These are phyloP conservation scores for Apamea sordens DNA, from an alignment of 2,888 invertebrate species.

Conservation along the genomic window DNA sequence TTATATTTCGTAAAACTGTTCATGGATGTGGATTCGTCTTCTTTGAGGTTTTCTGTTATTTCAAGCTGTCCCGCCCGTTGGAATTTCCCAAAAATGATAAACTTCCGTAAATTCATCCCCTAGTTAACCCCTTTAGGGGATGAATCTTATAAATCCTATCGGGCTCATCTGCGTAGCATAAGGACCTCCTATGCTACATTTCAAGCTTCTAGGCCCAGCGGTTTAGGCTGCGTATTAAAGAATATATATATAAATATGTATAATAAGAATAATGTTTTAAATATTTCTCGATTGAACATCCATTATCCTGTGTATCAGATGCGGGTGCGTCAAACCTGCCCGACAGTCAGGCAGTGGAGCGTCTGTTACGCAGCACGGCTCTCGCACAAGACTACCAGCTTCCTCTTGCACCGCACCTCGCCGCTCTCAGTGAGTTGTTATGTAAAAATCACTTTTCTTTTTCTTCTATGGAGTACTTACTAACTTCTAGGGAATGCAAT, in stretches of 20 bases:
- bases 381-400: constrained; percentile 88
- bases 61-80: too few relatives aligned
- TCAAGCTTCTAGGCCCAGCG: neutral
- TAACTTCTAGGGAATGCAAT: neutral
- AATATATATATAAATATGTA: too few relatives aligned
- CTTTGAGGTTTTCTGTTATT: too few relatives aligned
- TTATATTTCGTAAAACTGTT: neutral
- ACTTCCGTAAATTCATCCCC: neutral
- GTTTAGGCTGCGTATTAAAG: neutral
- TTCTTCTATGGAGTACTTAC: neutral
- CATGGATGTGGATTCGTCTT: neutral
- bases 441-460: constrained; percentile 76
- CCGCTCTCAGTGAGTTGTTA: constrained; percentile 89
- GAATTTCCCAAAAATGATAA: neutral
- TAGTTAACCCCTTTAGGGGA: neutral
- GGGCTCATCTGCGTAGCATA: neutral
- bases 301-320: constrained; percentile 71
- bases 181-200: neutral
- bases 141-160: neutral
- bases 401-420: constrained; percentile 87
- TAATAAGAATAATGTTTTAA: neutral
- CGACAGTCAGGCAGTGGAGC: constrained; percentile 88
- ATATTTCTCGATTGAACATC: neutral
- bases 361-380: constrained; percentile 85
- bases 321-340: constrained; percentile 83